phyloP scores from a whole-genome alignment of 2,888 invertebrate genomes.

The Dyspetes luteomarginatus region DNA sequence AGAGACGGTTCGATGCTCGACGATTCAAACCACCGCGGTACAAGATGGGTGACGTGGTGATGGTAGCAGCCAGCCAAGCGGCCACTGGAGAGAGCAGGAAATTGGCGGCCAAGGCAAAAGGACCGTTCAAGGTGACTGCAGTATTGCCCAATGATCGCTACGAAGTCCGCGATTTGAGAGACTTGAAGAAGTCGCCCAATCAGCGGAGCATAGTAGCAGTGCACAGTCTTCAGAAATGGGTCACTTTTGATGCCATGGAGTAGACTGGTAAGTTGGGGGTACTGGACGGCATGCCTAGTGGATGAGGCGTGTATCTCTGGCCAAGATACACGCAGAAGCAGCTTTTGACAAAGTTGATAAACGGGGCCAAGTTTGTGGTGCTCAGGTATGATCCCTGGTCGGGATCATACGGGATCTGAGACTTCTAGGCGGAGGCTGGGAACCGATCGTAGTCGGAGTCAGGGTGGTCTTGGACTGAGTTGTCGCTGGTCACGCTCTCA shows the following conservation, averaged over 20 bases:
- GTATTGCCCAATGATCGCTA: not conserved
- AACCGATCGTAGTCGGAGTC: not conserved
- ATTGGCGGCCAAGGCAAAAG: not conserved
- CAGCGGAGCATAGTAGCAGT: not conserved
- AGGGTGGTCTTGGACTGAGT: not conserved
- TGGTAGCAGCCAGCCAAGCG: not conserved
- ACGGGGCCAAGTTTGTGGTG: not conserved
- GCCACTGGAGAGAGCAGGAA: not conserved
- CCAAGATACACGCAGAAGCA: not conserved
- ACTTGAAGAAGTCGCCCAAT: not conserved
- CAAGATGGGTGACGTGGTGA: not conserved
- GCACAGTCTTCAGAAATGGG: too few species aligned
- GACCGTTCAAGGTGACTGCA: not conserved
- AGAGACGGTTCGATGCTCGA: constrained; percentile 5
- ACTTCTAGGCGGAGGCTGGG: not conserved
- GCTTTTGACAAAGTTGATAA: not conserved
- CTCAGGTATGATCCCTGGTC: too few species aligned
- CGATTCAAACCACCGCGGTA: not conserved
- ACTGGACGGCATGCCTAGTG: too few species aligned
- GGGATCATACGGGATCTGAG: not conserved
- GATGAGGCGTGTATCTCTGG: too few species aligned
- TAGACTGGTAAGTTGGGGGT: not conserved
- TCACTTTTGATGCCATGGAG: not conserved
- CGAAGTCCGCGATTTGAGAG: not conserved
- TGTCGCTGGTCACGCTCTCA: not conserved